Evolutionary conservation across 2,797 vertebrate species (phyloP).

Genomic region (Miichthys miiuy): DNA sequence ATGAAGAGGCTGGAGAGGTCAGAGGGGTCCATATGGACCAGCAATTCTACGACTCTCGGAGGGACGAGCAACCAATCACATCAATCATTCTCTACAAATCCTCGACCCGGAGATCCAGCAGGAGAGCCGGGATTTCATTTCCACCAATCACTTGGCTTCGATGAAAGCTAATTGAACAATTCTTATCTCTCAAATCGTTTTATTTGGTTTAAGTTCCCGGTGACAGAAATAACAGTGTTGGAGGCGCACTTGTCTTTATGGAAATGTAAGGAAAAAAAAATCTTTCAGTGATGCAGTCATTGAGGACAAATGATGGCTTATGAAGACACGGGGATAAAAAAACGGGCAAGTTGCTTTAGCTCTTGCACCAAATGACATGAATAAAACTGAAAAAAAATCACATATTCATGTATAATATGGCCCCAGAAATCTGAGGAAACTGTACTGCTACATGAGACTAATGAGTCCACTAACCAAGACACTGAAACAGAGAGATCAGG

Average conservation of each 20-base stretch:
- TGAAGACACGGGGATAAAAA: neutral
- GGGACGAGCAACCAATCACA: conserved; percentile 77
- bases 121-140: conserved; percentile 74
- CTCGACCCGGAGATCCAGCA: conserved; percentile 77
- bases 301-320: conserved; percentile 34
- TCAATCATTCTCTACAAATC: conserved; percentile 66
- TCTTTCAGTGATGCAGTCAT: conserved; percentile 12
- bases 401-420: neutral
- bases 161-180: conserved; percentile 79
- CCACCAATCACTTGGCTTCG: conserved; percentile 80
- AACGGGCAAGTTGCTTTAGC: neutral
- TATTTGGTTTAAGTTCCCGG: conserved; percentile 73
- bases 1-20: conserved; percentile 84
- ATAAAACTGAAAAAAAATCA: neutral
- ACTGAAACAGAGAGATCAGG: conserved; percentile 34
- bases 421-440: neutral
- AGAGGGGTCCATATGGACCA: conserved; percentile 66
- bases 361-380: conserved; percentile 7
- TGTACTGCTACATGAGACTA: conserved; percentile 29
- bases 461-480: conserved; percentile 56
- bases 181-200: conserved; percentile 73
- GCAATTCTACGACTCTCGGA: conserved; percentile 76
- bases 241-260: conserved; percentile 73
- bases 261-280: conserved; percentile 55
- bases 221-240: conserved; percentile 73